A percentile compares a stretch with the other conserved stretches of the same genome.
Evolutionary conservation across 2,113 vertebrate species (phyloP).

Genomic region (Melanerpes formicivorus): DNA sequence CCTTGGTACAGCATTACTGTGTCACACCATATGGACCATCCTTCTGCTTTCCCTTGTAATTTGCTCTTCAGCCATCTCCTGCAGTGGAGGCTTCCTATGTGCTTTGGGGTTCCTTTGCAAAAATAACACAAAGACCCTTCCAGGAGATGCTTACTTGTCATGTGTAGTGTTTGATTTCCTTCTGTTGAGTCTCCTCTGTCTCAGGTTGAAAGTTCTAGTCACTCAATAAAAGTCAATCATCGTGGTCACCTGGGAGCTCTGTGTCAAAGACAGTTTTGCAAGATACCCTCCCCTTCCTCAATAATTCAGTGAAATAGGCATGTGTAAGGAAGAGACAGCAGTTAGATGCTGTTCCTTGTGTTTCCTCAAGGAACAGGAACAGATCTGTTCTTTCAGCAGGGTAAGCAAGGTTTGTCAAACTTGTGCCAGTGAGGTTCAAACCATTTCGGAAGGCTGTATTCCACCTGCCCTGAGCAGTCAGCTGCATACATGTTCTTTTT

Average conservation of each 20-base stretch:
- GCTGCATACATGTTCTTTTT: not conserved
- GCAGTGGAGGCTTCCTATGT: not conserved
- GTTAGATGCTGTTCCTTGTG: not conserved
- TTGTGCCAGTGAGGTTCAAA: not conserved
- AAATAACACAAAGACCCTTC: not conserved
- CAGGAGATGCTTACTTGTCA: not conserved
- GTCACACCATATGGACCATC: not conserved
- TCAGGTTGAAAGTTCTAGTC: not conserved
- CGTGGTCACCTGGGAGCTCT: not conserved
- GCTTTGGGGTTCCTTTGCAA: not conserved
- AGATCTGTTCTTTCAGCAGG: not conserved
- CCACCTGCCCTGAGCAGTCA: not conserved
- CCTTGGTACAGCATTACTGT: not conserved
- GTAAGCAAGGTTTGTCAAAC: not conserved
- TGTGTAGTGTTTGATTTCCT: not conserved
- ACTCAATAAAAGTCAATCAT: not conserved
- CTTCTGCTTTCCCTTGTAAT: not conserved
- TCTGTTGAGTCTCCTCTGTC: not conserved
- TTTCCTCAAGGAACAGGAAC: not conserved
- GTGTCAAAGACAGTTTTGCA: not conserved
- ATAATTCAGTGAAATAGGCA: constrained; percentile 7
- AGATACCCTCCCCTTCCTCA: not conserved
- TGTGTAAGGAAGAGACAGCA: not conserved
- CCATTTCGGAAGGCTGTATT: not conserved
- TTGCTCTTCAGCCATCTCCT: not conserved